phyloP scores from a whole-genome alignment of 2,797 vertebrate genomes.

The Siniperca undulata region DNA sequence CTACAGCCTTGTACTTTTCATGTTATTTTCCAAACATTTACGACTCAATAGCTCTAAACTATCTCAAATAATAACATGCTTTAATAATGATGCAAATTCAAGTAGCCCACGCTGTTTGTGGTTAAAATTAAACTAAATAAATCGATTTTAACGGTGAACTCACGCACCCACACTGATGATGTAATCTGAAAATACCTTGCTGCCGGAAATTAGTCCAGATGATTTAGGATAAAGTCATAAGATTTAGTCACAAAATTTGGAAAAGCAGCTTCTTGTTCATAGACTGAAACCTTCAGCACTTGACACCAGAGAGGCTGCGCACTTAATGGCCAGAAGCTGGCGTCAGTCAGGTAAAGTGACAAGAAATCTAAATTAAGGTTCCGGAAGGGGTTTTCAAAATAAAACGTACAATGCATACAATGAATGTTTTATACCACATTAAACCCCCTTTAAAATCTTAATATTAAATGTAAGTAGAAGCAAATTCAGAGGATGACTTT shows the following conservation, averaged over 20 bases:
- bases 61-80: background rate
- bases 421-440: background rate
- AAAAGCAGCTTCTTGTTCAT: background rate
- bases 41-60: background rate
- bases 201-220: background rate
- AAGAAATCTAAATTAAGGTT: background rate
- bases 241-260: background rate
- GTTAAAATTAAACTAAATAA: background rate
- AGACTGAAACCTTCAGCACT: constrained; percentile 25
- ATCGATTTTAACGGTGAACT: background rate
- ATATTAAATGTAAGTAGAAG: background rate
- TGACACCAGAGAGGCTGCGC: constrained; percentile 62
- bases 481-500: background rate
- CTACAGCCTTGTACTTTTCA: background rate
- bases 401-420: background rate
- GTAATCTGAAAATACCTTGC: constrained; percentile 4
- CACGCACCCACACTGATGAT: background rate
- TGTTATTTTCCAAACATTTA: background rate
- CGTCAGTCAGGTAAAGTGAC: constrained; percentile 37
- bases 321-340: constrained; percentile 20
- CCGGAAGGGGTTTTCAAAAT: constrained; percentile 57
- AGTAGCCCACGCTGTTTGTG: background rate
- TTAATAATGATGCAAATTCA: background rate
- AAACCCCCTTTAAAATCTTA: background rate
- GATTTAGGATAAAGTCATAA: constrained; percentile 5